Evolutionary conservation across 2,113 vertebrate species (phyloP), one percentile per base, ranked within the genome.

Genomic region (Sander vitreus): DNA sequence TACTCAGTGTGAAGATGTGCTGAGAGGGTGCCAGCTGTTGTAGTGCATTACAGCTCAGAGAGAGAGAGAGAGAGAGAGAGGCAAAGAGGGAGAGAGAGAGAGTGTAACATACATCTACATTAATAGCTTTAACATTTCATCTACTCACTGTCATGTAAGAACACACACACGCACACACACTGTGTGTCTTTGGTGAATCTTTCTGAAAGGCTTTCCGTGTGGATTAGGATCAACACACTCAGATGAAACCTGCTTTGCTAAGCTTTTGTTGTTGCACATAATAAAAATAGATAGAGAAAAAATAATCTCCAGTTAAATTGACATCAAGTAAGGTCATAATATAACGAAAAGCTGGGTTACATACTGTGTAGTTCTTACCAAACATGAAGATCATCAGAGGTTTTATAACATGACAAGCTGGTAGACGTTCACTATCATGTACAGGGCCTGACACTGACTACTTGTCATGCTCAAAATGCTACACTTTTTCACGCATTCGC

Each of bases 1-100:
- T n/a, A 36, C 76, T 73, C 77, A 63, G 21, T 11, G 27, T 48
- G 58, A 48, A 58, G 50, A 68, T 14, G 54, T 64, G 59, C 33
- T 12, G 55, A 74, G 48, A 55, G 68, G 72, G 57, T 3, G 60
- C 74, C 80, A 86, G 84, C 74, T 86, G 88, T 60, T 84, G 30
- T 13, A 23, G 18, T 39, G 76, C 66, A 69, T 58, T 76, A 76
- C n/a, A 75, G 74, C 55, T 78, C 23, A 68, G 18, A 55, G 25
- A 25, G 50, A 51, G 45, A 64, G 57, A 51, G 45, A 64, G 57
- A 59, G 70, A 33, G 36, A 3, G 60, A n/a, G 69, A 21, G 21
- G 27, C 27, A 27, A 27, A 27, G 27, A 15, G 43, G 39, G 53
- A 25, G 25, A 25, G 71, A 75, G 53, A 45, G 23, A 25, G 33